Evolutionary conservation across 2,888 invertebrate genomes (phyloP).

Genomic region (Campaea margaritaria): DNA sequence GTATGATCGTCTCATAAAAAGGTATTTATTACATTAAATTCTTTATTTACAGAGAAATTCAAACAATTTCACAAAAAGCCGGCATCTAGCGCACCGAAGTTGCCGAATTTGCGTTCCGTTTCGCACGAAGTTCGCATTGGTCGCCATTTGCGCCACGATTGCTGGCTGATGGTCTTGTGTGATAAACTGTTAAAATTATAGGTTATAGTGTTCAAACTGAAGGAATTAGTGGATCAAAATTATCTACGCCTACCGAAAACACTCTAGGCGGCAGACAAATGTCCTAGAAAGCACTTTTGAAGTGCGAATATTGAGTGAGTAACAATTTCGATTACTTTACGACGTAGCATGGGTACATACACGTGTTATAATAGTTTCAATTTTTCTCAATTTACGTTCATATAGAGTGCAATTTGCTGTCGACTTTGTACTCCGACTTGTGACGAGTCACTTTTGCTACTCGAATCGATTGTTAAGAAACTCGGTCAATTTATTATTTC

Average conservation of each 20-base stretch:
- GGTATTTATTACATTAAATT: conserved; percentile 61
- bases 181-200: conserved; percentile 68
- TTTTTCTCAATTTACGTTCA: conserved; percentile 61
- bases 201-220: conserved; percentile 76
- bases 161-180: conserved; percentile 69
- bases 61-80: conserved; percentile 47
- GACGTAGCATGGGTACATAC: conserved; percentile 59
- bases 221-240: conserved; percentile 64
- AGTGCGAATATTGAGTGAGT: conserved; percentile 70
- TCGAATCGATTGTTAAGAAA: conserved; percentile 45
- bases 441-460: conserved; percentile 41
- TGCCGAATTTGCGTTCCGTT: conserved; percentile 55
- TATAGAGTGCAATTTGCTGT: conserved; percentile 50
- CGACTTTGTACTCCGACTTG: conserved; percentile 55
- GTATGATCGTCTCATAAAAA: conserved; percentile 76
- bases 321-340: conserved; percentile 51
- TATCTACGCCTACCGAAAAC: conserved; percentile 23
- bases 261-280: conserved; percentile 25
- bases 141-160: conserved; percentile 85
- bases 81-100: conserved; percentile 66
- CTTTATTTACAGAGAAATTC: conserved; percentile 45
- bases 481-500: conserved; percentile 65
- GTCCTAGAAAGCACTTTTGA: conserved; percentile 52
- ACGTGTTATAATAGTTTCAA: conserved; percentile 66
- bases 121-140: conserved; percentile 69